phyloP scores from a whole-genome alignment of 2,797 vertebrate species.

The Tokudaia muenninki region DNA sequence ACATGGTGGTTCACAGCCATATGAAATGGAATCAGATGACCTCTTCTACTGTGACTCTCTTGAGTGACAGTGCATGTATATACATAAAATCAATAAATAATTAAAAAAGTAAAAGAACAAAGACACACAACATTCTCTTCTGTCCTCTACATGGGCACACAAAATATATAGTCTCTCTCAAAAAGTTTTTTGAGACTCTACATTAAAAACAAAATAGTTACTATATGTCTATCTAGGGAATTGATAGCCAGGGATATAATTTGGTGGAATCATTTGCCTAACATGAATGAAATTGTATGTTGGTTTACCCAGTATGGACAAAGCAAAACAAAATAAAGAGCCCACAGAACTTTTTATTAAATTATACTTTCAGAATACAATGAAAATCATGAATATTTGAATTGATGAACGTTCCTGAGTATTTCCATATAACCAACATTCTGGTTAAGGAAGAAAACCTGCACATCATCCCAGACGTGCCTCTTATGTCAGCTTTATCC shows the following conservation, averaged over 20 bases:
- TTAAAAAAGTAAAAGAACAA: no score
- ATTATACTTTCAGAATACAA: conserved; percentile 22
- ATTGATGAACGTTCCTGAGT: conserved; percentile 39
- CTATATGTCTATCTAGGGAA: neutral
- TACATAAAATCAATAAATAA: no score
- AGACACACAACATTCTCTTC: neutral
- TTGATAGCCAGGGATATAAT: neutral
- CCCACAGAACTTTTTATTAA: neutral
- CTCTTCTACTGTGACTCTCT: no score
- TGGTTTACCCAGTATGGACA: neutral
- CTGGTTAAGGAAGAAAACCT: conserved; percentile 47
- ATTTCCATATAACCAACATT: neutral
- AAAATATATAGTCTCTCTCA: neutral
- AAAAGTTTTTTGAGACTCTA: neutral
- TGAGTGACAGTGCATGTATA: no score
- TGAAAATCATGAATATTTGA: neutral
- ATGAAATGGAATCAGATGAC: no score
- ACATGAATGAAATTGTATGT: neutral
- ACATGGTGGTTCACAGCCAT: no score
- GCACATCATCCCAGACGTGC: neutral
- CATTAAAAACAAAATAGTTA: neutral
- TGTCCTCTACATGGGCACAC: neutral
- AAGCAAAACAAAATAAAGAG: neutral
- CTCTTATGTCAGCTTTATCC: neutral
- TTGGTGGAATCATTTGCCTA: neutral